Base-by-base conservation (phyloP, 2,113 vertebrate genomes). In the Gymnorhina tibicen region DNA sequence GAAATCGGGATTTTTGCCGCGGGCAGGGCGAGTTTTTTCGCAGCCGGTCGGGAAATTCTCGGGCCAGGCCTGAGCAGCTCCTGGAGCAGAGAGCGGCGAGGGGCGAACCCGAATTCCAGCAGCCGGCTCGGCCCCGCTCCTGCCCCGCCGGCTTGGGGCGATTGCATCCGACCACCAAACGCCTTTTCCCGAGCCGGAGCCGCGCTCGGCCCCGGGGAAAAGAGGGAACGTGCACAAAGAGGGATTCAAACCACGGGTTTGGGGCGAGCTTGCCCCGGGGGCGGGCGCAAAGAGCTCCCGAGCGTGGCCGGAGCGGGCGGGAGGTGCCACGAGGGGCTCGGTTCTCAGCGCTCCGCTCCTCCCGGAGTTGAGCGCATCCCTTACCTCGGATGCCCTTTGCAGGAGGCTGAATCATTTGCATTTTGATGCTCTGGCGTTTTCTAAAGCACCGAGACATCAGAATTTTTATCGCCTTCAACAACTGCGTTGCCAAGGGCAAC, bases 371-470 rank as follows among this genome's bases (percentile, higher is more conserved):
- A 91, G 47, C 89, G 23, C 1, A 56, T 75, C 76, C 73, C 64
- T 96, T 86, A 97, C 96, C 96, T 96, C 92, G 11, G 56, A 89
- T 22, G 93, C 94, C 95, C 96, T 93, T 89, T 85, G 85, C 92
- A 53, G 79, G 64, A 88, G 88, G 83, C 69, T 10, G 87, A 20
- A 53, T 53, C 88, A 93, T 97, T 97, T 96, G 92, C 95, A 96
- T 97, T 96, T 97, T 93, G 96, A 96, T 95, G 93, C 72, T 78
- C 76, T 96, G 90, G 96, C 95, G 20, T 74, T 96, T 95, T 95
- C 78, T 15, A 83, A 91, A 86, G 1, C 85, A 30, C 66, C 87
- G 85, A 93, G 92, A 86, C 85, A 68, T 14, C 49, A 94, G 92
- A 87, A 94, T 92, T 97, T 85, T 95, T 92, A 91, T 93, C 96